Base-by-base conservation (phyloP, 2,888 invertebrate genomes). In the Tipula confusa region DNA sequence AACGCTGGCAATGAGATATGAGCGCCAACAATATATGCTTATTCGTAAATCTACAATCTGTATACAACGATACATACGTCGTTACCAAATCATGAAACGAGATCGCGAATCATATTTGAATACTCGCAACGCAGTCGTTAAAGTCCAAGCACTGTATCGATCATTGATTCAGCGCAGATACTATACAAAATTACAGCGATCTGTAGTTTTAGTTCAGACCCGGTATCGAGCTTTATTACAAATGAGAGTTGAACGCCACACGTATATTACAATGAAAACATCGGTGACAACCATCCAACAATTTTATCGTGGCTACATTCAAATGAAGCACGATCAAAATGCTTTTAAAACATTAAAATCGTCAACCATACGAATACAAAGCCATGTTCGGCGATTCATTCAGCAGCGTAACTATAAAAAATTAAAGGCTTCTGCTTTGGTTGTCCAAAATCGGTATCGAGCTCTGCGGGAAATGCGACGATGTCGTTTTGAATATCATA, bases 251-350 rank as follows among this genome's bases (percentile, higher is more conserved):
- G 83, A 84, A 7, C 31, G 82, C 1, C 29, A 82, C 0, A 33
- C 7, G 7, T 82, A 15, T 18, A 33, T 36, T 9, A 82, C 33
- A 4, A 33, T 36, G 48, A 84, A 24, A 86, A 86, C 83, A 85
- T 85, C 29, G 1, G 82, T 82, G 1, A 48, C 90, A n/a, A 85
- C 85, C 1, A 84, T 92, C 36, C 92, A 92, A 85, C 87, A 86
- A 11, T 48, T 83, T 24, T 86, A 84, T 83, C 84, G 86, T 82
- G 86, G 86, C 5, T 82, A 84, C n/a, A 24, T 84, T 15, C 79
- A 84, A 36, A 87, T 87, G 86, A 85, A 84, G 84, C 83, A 84
- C 18, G 33, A 84, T 29, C 83, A 85, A 84, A 31, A 85, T 11
- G 48, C 86, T 33, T 89, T 86, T 84, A 84, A 87, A 36, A 33